Evolutionary conservation across 1,140 invertebrate species (phyloP).

Genomic region (Lordiphosa collinella): DNA sequence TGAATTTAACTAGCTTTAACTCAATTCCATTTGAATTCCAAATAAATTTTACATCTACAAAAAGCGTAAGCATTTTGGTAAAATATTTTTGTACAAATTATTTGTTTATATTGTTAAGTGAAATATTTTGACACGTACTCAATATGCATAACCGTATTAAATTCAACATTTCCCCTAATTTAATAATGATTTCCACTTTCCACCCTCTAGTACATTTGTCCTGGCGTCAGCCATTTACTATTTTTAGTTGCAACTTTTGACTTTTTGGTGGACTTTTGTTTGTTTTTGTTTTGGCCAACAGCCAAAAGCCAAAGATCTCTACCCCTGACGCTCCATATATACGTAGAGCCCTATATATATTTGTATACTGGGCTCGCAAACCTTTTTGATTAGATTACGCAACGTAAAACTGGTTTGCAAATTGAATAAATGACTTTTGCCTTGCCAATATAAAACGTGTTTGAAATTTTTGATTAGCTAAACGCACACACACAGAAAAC

Average conservation of each 20-base stretch:
- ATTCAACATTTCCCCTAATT: conserved; percentile 1
- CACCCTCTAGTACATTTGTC: conserved; percentile 1
- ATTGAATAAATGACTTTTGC: conserved; percentile 78
- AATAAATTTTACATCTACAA: too few species aligned
- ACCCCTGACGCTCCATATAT: conserved; percentile 20
- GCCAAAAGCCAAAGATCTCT: conserved; percentile 37
- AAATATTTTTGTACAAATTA: too few species aligned
- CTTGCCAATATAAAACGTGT: conserved; percentile 78
- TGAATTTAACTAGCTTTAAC: too few species aligned
- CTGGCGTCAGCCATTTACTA: conserved; percentile 44
- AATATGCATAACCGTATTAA: neutral
- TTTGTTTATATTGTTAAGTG: too few species aligned
- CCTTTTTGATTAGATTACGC: conserved; percentile 77
- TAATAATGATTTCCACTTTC: conserved; percentile 8
- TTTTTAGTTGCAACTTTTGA: conserved; percentile 42
- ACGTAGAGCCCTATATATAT: conserved; percentile 39
- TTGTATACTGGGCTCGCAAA: conserved; percentile 29
- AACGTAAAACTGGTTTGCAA: conserved; percentile 76
- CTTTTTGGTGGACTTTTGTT: conserved; percentile 32
- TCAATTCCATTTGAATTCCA: too few species aligned
- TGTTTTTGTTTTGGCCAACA: conserved; percentile 41
- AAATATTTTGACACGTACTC: too few species aligned
- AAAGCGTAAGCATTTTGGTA: too few species aligned
- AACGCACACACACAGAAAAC: conserved; percentile 32
- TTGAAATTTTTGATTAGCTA: conserved; percentile 73